Evolutionary conservation across 2,113 vertebrate species (phyloP).

Genomic region (Daphoenositta chrysoptera): DNA sequence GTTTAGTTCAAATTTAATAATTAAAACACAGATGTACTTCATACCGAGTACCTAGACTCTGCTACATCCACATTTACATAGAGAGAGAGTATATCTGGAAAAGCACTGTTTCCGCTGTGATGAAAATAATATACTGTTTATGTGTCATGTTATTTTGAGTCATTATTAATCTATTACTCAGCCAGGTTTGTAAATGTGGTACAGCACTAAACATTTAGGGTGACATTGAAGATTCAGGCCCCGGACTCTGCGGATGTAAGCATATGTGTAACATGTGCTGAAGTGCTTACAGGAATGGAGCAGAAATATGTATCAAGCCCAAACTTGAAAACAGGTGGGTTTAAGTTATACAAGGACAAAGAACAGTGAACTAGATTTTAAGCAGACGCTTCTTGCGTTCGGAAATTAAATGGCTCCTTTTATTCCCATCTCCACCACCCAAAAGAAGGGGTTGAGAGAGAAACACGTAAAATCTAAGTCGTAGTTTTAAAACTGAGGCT

Average conservation of each 20-base stretch:
- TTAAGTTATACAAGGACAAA: constrained; percentile 56
- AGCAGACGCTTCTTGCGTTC: not conserved
- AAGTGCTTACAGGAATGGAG: not conserved
- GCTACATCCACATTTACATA: not conserved
- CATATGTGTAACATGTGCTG: constrained; percentile 37
- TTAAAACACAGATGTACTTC: not conserved
- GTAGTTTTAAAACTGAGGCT: not conserved
- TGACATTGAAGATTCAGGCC: not conserved
- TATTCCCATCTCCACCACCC: not conserved
- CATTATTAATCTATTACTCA: constrained; percentile 18
- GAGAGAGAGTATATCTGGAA: not conserved
- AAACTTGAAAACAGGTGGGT: constrained; percentile 65
- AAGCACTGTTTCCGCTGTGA: not conserved
- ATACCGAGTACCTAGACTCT: not conserved
- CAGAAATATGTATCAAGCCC: constrained; percentile 61
- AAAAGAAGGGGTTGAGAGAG: not conserved
- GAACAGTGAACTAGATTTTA: not conserved
- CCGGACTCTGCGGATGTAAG: not conserved
- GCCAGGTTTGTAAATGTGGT: not conserved
- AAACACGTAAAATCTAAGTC: not conserved
- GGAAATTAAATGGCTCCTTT: not conserved
- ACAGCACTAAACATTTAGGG: not conserved
- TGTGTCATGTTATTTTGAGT: not conserved
- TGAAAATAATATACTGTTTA: not conserved
- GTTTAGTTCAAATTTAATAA: not conserved